Evolutionary conservation across 1,140 invertebrate genomes (phyloP).

Genomic region (Eumaeus atala): DNA sequence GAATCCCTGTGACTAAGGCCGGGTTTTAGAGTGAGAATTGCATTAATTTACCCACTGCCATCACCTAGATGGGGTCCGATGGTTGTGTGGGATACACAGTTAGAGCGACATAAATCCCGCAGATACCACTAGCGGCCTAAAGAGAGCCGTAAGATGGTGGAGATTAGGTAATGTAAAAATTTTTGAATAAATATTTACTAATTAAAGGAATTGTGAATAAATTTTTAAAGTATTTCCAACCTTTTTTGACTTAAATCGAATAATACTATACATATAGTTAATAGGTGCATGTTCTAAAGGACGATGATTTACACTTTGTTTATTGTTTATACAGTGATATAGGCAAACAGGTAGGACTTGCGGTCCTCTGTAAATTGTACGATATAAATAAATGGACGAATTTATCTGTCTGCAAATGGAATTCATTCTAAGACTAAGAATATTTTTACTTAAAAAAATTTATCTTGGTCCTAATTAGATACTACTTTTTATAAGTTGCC

Average conservation of each 20-base stretch:
- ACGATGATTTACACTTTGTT: not conserved
- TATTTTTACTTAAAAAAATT: not conserved
- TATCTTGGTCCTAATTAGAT: not conserved
- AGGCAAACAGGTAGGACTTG: not conserved
- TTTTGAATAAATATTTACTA: too few species aligned
- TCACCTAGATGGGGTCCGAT: too few species aligned
- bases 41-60: too few species aligned
- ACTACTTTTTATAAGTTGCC: not conserved
- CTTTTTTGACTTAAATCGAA: constrained; percentile 29
- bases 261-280: constrained; percentile 13
- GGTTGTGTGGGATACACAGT: too few species aligned
- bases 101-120: too few species aligned
- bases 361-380: not conserved
- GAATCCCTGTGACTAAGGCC: too few species aligned
- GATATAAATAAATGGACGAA: constrained; percentile 14
- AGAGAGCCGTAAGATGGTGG: too few species aligned
- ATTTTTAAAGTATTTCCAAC: constrained; percentile 8
- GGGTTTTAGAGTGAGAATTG: too few species aligned
- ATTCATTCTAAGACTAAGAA: constrained; percentile 4
- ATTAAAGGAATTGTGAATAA: too few species aligned
- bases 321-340: not conserved
- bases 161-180: too few species aligned
- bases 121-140: too few species aligned
- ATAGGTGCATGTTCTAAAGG: constrained; percentile 8
- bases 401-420: constrained; percentile 6